Base-by-base conservation (phyloP, 2,888 invertebrate species). In the Cistogaster globosa region DNA sequence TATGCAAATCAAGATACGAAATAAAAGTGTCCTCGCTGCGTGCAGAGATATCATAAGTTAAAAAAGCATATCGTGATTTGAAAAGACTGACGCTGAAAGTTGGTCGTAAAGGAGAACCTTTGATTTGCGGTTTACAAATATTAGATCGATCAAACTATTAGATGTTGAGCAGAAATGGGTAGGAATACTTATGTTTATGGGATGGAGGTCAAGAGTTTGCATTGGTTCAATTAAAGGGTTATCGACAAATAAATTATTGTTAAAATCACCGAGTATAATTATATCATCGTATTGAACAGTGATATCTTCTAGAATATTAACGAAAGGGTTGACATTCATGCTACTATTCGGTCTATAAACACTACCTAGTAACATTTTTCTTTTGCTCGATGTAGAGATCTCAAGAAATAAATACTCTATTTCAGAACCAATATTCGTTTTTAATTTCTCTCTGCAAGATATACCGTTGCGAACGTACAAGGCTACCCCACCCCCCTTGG, bases 231-330 rank as follows among this genome's bases (percentile, higher is more conserved):
- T 11, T 58, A 58, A 11, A 16, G 58, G 12, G 9, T 45, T 63
- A 16, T 45, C 4, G 26, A 26, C 22, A 45, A 20, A 22, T 22
- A 63, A 45, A 18, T 45, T 63, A 63, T 63, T 63, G 22, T 63
- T 63, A 63, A 63, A 63, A 36, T 63, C 63, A 63, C 63, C 63
- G 22, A n/a, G 18, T 1, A 63, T 42, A 16, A 42, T 22, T 22
- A 45, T 63, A 16, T 57, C 57, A 22, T 57, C 57, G 14, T 57
- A 57, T 26, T 22, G 12, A 26, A 26, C 26, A 22, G 57, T 14
- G 12, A 63, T 14, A 9, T 42, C 22, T 22, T 63, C 63, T 12
- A 63, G 8, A 20, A 20, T 38, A 38, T 12, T 38, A 12, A 38
- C 12, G 12, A 38, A 38, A 38, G 38, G 38, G 12, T 38, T 20